phyloP scores from a whole-genome alignment of 2,113 vertebrate genomes.

The Irena cyanogastra region DNA sequence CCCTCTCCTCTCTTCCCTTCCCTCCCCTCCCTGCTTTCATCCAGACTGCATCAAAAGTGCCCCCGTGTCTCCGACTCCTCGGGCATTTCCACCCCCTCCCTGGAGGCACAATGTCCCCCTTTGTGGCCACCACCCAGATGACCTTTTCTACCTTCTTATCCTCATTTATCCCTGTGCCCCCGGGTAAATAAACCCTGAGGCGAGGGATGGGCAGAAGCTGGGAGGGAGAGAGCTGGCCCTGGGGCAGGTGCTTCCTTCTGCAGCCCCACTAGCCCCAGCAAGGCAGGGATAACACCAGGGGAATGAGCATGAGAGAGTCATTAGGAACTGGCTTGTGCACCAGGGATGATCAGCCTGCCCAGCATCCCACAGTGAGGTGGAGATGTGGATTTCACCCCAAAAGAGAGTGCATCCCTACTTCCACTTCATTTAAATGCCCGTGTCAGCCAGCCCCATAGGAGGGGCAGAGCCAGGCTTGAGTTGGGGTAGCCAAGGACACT shows the following conservation, averaged over 20 bases:
- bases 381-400: not conserved
- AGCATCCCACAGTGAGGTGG: not conserved
- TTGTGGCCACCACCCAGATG: conserved; percentile 61
- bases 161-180: conserved; percentile 39
- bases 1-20: not conserved
- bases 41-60: conserved; percentile 8
- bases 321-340: not conserved
- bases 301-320: not conserved
- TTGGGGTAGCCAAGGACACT: not conserved
- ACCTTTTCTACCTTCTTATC: conserved; percentile 73
- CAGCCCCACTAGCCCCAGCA: not conserved
- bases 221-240: not conserved
- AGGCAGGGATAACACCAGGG: not conserved
- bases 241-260: not conserved
- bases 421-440: not conserved
- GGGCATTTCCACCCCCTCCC: not conserved
- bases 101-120: conserved; percentile 25
- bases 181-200: conserved; percentile 70
- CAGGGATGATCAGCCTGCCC: not conserved
- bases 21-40: not conserved
- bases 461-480: not conserved
- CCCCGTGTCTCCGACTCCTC: not conserved
- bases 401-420: not conserved
- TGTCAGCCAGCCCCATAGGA: not conserved
- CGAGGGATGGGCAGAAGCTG: not conserved